Evolutionary conservation across 2,888 invertebrate genomes (phyloP).

Genomic region (Pheosia gnoma): DNA sequence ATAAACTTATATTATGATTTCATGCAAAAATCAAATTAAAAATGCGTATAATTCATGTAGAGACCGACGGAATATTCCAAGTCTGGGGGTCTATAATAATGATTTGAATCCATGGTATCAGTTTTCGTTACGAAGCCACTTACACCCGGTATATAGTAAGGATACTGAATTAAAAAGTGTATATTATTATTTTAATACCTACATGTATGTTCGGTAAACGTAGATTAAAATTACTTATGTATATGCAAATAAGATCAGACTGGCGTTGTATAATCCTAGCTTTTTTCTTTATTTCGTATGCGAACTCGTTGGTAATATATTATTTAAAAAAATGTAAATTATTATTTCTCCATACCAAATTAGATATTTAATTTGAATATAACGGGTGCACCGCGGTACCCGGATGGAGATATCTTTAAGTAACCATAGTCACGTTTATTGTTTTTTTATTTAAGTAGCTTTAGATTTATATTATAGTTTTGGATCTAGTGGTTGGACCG

Average conservation of each 20-base stretch:
- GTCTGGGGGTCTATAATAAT: too few species aligned
- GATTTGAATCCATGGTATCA: too few species aligned
- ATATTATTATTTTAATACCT: neutral
- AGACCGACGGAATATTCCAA: too few species aligned
- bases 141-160: neutral
- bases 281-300: neutral
- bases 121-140: too few species aligned
- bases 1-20: too few species aligned
- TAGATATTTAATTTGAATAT: constrained; percentile 18
- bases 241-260: neutral
- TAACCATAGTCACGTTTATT: neutral
- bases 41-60: too few species aligned
- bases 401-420: neutral
- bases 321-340: neutral
- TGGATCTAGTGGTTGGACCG: too few species aligned
- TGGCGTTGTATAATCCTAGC: neutral
- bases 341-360: constrained; percentile 20
- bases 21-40: too few species aligned
- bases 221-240: neutral
- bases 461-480: too few species aligned
- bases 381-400: too few species aligned
- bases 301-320: neutral
- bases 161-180: neutral
- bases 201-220: too few species aligned
- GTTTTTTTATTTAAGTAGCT: neutral